Base-by-base conservation (phyloP, 2,888 invertebrate species). In the Tholera decimalis region DNA sequence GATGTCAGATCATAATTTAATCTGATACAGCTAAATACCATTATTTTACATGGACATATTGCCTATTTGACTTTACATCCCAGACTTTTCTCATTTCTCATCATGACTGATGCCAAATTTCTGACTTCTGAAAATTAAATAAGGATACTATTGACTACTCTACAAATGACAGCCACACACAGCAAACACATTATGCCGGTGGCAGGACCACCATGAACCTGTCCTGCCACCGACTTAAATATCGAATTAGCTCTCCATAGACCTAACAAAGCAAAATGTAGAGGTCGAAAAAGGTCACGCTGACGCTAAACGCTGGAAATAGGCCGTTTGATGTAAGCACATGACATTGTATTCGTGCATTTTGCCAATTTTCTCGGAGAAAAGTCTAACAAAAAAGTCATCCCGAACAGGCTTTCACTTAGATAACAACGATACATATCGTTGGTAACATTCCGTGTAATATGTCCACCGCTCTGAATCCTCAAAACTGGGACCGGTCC, bases 361-460 rank as follows among this genome's bases (percentile, higher is more conserved):
- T 39, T 39, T 50, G 50, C 8, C 49, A 68, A 41, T 56, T 69
- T 73, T 61, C 8, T 46, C 9, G 24, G 46, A 37, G 22, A 43
- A 47, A 54, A 43, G 49, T 33, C 13, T 20, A 59, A 41, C 22
- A 24, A 56, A 65, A 64, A 20, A 3, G 51, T 46, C 22, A 39
- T 20, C 26, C 8, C 35, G 30, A 74, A 71, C 54, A 54, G 78
- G 73, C 77, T 79, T 77, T 80, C 79, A 72, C 58, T 56, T 66
- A 72, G 65, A 63, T 54, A 50, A 51, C 51, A 50, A 51, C 51
- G 70, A 80, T 73, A 72, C 70, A 59, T 65, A 78, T 82, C 47
- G 82, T 80, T 83, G 80, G 82, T 65, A 71, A 79, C 83, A 87
- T 86, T 87, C 82, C 80, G 83, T 83, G 80, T 87, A 86, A 88